phyloP scores from a whole-genome alignment of 2,113 vertebrate genomes.

The Pyxicephalus adspersus region DNA sequence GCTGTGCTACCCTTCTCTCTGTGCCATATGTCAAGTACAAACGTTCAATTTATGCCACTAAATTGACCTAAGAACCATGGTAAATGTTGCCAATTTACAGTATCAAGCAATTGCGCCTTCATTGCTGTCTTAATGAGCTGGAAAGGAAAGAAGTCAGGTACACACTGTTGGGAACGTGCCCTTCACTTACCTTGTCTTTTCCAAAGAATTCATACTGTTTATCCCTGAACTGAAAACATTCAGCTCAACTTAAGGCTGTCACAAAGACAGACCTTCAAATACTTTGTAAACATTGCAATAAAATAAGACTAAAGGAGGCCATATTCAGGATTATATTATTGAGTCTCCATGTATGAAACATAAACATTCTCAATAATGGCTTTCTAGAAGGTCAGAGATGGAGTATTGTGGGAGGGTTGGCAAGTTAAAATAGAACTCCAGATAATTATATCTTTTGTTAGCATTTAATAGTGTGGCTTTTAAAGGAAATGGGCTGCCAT shows the following conservation, averaged over 20 bases:
- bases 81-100: slow-evolving; percentile 33
- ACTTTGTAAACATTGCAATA: neutral
- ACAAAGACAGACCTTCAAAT: neutral
- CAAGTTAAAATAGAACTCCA: too few species aligned
- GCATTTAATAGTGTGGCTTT: too few species aligned
- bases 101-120: neutral
- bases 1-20: slow-evolving; percentile 23
- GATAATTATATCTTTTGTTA: too few species aligned
- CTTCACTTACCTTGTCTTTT: neutral
- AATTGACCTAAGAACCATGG: neutral
- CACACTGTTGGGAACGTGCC: neutral
- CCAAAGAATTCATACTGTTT: neutral
- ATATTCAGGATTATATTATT: too few species aligned
- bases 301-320: neutral
- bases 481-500: too few species aligned
- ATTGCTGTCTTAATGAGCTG: neutral
- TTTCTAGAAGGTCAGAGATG: too few species aligned
- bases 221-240: neutral
- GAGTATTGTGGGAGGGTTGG: too few species aligned
- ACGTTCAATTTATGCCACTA: slow-evolving; percentile 5
- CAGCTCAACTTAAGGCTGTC: neutral
- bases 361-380: too few species aligned
- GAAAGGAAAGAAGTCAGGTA: neutral
- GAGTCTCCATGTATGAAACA: too few species aligned
- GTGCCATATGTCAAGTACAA: neutral